Evolutionary conservation across 2,113 vertebrate genomes (phyloP), one percentile per base, ranked within the genome.

Genomic region (Etheostoma cragini): DNA sequence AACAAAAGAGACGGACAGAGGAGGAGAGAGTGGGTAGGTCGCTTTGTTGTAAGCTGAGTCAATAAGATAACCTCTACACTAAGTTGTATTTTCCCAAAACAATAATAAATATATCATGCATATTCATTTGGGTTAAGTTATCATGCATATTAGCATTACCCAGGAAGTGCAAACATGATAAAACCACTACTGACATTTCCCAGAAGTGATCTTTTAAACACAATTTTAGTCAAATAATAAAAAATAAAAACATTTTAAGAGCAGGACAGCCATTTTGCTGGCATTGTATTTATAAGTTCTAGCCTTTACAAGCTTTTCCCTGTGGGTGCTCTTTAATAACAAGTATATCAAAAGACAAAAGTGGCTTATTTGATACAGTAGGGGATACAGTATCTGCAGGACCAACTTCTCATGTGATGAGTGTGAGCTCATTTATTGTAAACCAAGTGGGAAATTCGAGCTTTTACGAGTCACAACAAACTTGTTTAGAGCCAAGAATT

Each of bases 1-100:
- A 95, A 94, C 94, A 95, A 94, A 93, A 92, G 89, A 64, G 72
- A 78, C 64, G 47, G 77, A 56, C 79, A 76, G 87, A 72, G 76
- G 80, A 84, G 74, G 80, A 86, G 70, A 88, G 76, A 72, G 64
- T 12, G 88, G 76, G 86, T 63, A 72, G 74, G 56, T 86, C 47
- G 10, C 52, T 35, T 61, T 15, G 45, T 61, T 72, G 45, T 68
- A 73, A 56, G 66, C 85, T 90, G 87, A 91, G 83, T 89, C 84
- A 92, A 92, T 90, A 88, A 92, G 86, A 94, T 87, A 89, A 84
- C 79, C 24, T 58, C 42, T 13, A 14, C 46, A 80, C 61, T 42
- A 50, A 22, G 16, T 33, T 50, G 50, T 19, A 4, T 73, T 35
- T 70, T 11, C n/a, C 24, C 46, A 5, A 64, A 65, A 64, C 61